Conservation (phyloP, 2,888 invertebrate species). For the Adela reaumurella region DNA sequence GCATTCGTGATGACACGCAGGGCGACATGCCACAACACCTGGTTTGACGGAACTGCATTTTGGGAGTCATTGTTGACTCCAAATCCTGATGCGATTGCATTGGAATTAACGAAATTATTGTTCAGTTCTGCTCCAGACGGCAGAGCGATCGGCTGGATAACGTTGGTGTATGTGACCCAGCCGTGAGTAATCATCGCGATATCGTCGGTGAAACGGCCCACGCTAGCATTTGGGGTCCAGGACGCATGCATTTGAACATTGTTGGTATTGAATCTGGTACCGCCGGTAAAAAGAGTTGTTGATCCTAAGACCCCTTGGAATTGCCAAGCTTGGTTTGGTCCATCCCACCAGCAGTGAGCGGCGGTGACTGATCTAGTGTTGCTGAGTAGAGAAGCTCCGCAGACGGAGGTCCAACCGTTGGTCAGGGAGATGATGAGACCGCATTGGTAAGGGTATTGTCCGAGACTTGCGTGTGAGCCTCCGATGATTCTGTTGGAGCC, state of each 20-base stretch:
- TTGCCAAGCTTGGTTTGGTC: slow-evolving; percentile 1
- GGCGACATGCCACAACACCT: slow-evolving; percentile 9
- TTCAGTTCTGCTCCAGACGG: no score
- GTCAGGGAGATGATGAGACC: slow-evolving; percentile 15
- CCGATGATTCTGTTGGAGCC: background rate
- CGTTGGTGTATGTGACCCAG: slow-evolving; percentile 8
- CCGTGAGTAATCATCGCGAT: slow-evolving; percentile 18
- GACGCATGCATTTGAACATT: slow-evolving; percentile 2
- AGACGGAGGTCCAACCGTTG: slow-evolving; percentile 17
- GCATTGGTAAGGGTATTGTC: background rate
- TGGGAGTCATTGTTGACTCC: background rate
- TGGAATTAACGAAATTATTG: background rate
- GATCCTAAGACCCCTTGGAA: slow-evolving; percentile 7
- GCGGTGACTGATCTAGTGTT: slow-evolving; percentile 11
- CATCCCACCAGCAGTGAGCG: slow-evolving; percentile 8
- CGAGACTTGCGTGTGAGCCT: background rate
- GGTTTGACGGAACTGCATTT: slow-evolving; percentile 4
- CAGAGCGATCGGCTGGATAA: no score
- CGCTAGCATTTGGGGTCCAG: slow-evolving; percentile 1
- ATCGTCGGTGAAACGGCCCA: slow-evolving; percentile 13
- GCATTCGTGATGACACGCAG: slow-evolving; percentile 18
- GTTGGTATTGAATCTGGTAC: slow-evolving; percentile 4
- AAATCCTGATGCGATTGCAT: background rate
- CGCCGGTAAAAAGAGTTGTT: slow-evolving; percentile 6
- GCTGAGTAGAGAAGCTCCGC: slow-evolving; percentile 18